Base-by-base conservation (phyloP, 2,888 invertebrate genomes). In the Ramazzottius varieornatus region DNA sequence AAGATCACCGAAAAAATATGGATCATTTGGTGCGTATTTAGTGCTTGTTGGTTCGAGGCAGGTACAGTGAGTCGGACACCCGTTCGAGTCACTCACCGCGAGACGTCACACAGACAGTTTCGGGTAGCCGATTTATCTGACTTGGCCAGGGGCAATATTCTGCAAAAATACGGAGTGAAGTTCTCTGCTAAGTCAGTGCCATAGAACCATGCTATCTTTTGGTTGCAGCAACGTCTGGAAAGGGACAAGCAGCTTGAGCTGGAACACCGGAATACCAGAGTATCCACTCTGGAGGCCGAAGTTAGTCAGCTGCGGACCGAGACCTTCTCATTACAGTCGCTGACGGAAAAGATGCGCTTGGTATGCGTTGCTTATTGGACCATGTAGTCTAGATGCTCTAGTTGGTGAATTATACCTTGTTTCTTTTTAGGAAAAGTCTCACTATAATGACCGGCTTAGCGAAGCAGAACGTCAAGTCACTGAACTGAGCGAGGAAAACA, bases 1-100 rank as follows among this genome's bases (percentile, higher is more conserved):
- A 54, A 24, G 54, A 54, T 16, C 54, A 54, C 54, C 8, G 54
- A 24, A 54, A 54, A 54, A 54, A 54, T 29, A 54, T 54, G 54
- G 54, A 54, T 54, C 29, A 16, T 24, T 54, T 54, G 54, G 54
- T 54, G 24, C 29, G 54, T 13, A 40, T 40, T 40, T 40, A 8
- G 40, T 20, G 20, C 13, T 20, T 40, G 40, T 40, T 40, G 8
- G n/a, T n/a, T n/a, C n/a, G n/a, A n/a, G n/a, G n/a, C n/a, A n/a
- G n/a, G n/a, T n/a, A n/a, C n/a, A n/a, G n/a, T n/a, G n/a, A n/a
- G n/a, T n/a, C n/a, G n/a, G n/a, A n/a, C n/a, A n/a, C n/a, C n/a
- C n/a, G n/a, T n/a, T n/a, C n/a, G n/a, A n/a, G n/a, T n/a, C n/a
- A n/a, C n/a, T n/a, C n/a, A n/a, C n/a, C n/a, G 8, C 40, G 8